Evolutionary conservation across 2,888 invertebrate genomes (phyloP).

Genomic region (Hemicrepidius hirtus): DNA sequence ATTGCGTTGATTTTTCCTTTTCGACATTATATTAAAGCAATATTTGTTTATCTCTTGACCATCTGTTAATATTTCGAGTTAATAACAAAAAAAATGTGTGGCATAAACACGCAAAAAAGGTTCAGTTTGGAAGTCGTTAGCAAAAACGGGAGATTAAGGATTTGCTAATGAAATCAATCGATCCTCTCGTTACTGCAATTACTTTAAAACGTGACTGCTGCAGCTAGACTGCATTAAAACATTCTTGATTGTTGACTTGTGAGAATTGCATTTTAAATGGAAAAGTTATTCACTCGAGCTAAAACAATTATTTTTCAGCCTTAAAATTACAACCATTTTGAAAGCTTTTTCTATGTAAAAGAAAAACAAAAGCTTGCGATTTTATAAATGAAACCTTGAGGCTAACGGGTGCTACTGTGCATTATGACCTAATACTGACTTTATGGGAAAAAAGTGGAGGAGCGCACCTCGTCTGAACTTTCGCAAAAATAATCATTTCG

Average conservation of each 20-base stretch:
- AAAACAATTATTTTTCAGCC: background rate
- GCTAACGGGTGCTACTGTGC: too few relatives aligned
- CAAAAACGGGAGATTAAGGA: background rate
- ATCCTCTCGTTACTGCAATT: background rate
- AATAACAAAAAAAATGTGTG: too few relatives aligned
- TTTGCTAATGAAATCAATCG: background rate
- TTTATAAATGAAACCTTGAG: too few relatives aligned
- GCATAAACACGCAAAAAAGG: too few relatives aligned
- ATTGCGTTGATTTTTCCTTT: background rate
- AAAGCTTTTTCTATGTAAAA: too few relatives aligned
- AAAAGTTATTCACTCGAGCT: constrained; percentile 7
- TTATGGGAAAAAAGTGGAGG: too few relatives aligned
- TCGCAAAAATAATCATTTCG: too few relatives aligned
- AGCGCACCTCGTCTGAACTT: too few relatives aligned
- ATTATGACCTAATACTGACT: too few relatives aligned
- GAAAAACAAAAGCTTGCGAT: background rate
- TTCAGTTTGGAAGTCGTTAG: background rate
- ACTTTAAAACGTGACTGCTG: background rate
- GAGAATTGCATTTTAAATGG: background rate
- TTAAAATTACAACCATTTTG: background rate
- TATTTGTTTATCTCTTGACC: background rate
- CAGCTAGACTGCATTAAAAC: background rate
- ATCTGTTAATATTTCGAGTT: too few relatives aligned
- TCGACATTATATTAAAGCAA: background rate
- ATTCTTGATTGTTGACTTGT: background rate